Conservation (phyloP, 30 jellyfish, hydroid and myxozoan genomes). For the Turritopsis dohrnii region DNA sequence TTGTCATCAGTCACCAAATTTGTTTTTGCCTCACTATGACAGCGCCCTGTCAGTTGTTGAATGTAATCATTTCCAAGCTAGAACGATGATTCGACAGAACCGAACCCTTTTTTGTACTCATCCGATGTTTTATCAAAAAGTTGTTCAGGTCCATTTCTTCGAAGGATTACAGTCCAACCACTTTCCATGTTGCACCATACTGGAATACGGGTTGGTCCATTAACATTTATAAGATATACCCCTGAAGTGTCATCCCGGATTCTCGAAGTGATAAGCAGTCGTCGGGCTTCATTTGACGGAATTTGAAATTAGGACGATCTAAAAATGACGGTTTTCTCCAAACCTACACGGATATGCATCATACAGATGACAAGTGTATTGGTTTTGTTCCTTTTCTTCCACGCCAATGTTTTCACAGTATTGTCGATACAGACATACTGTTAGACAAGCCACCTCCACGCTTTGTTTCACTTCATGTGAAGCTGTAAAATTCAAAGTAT, state of each 20-base stretch:
- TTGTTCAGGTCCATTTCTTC: background rate
- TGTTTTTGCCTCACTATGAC: background rate
- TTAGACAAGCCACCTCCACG: background rate
- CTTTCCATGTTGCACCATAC: background rate
- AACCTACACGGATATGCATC: background rate
- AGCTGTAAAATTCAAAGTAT: background rate
- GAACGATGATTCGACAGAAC: background rate
- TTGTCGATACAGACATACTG: background rate
- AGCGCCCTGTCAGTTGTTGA: background rate
- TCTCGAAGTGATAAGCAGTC: background rate
- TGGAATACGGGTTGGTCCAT: background rate
- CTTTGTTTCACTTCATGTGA: background rate
- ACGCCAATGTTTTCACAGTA: background rate
- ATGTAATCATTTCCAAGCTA: background rate
- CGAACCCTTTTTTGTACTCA: background rate
- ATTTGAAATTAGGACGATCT: background rate
- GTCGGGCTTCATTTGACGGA: background rate
- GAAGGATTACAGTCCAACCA: background rate
- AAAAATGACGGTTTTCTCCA: background rate
- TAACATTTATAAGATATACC: background rate
- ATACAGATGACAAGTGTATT: background rate
- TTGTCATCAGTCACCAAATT: background rate
- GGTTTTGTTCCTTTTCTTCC: background rate
- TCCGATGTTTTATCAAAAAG: background rate
- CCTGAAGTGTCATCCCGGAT: background rate